A percentile compares a stretch with the other conserved stretches of the same genome.
These are phyloP conservation scores for Ictidomys tridecemlineatus DNA, from an alignment of 2,113 vertebrate species.

Conservation along the genomic window DNA sequence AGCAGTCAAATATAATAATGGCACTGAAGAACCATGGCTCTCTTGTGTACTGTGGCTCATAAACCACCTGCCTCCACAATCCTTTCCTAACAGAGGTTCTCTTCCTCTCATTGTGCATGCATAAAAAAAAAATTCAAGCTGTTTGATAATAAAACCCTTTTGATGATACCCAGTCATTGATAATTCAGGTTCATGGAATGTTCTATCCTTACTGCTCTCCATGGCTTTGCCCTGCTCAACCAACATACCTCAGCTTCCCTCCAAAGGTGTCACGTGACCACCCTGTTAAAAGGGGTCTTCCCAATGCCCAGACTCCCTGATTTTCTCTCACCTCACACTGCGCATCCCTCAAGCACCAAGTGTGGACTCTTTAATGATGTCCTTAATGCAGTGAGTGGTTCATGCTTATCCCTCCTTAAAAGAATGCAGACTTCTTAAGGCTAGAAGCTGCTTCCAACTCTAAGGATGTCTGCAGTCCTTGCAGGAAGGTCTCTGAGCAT, in stretches of 20 bases:
- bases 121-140: too few relatives aligned
- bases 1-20: neutral
- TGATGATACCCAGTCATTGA: too few relatives aligned
- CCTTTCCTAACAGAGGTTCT: neutral
- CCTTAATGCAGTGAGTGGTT: accelerated
- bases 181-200: too few relatives aligned
- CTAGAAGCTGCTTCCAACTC: neutral
- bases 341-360: neutral
- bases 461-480: accelerated
- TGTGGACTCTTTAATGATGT: accelerated
- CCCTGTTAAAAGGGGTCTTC: neutral
- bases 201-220: neutral
- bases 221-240: neutral
- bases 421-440: too few relatives aligned
- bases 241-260: neutral
- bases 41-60: neutral
- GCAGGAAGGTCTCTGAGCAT: neutral
- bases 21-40: accelerated
- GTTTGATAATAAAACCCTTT: too few relatives aligned
- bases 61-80: accelerated
- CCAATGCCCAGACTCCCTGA: accelerated
- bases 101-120: accelerated
- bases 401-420: neutral
- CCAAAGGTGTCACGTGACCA: neutral
- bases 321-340: neutral